phyloP scores from a whole-genome alignment of 2,113 vertebrate genomes.

The Otolemur garnettii region DNA sequence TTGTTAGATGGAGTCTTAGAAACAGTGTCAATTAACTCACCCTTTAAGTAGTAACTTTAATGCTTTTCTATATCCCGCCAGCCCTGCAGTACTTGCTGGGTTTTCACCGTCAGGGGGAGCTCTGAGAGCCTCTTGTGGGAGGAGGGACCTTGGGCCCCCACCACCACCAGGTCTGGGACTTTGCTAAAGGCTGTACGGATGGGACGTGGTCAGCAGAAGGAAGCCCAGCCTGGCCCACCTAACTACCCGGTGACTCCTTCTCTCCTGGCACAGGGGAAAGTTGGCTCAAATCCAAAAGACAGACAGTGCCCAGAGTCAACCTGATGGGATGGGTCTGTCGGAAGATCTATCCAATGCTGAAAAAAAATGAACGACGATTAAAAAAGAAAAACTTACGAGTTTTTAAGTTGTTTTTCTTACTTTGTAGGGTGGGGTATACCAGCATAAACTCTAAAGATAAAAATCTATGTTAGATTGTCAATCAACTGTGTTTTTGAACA shows the following conservation, averaged over 20 bases:
- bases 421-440: neutral
- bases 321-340: rapidly evolving
- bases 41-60: neutral
- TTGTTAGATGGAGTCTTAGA: constrained; percentile 43
- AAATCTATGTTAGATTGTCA: constrained; percentile 52
- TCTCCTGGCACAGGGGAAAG: rapidly evolving
- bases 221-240: neutral
- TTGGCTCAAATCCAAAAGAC: rapidly evolving
- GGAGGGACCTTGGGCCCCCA: neutral
- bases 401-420: neutral
- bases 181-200: rapidly evolving
- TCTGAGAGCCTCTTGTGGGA: constrained; percentile 30
- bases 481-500: constrained; percentile 21
- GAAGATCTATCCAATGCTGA: rapidly evolving
- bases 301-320: rapidly evolving
- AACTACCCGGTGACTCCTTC: rapidly evolving
- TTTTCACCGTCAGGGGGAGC: constrained; percentile 36
- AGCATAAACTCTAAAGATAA: constrained; percentile 8
- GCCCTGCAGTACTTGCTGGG: neutral
- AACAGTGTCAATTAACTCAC: neutral
- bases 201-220: rapidly evolving
- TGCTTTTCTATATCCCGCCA: neutral
- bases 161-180: neutral
- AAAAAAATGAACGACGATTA: neutral
- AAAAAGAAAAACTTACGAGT: neutral